Percentiles rank a stretch among this genome's conserved stretches.
Evolutionary conservation across 2,888 invertebrate genomes (phyloP).

Genomic region (Lymantria monacha): DNA sequence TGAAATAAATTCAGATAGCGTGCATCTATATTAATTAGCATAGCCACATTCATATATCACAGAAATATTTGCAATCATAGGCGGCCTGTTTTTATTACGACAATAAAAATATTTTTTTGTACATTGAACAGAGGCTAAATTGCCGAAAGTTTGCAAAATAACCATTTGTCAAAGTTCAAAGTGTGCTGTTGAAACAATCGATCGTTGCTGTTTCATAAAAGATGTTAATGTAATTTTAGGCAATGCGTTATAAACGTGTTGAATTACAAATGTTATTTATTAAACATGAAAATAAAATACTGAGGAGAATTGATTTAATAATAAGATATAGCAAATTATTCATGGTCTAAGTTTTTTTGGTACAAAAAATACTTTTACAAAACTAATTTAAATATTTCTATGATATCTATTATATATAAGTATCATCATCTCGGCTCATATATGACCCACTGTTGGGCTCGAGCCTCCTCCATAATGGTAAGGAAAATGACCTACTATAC

Average conservation of each 20-base stretch:
- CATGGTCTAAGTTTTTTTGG: no score
- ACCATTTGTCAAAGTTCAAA: not conserved
- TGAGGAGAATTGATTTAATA: not conserved
- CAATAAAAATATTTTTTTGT: not conserved
- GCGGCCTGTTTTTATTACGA: not conserved
- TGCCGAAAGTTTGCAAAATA: not conserved
- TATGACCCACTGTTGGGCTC: no score
- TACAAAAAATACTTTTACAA: no score
- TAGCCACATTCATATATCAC: no score
- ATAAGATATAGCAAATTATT: no score
- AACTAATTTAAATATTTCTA: no score
- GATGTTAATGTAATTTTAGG: slow-evolving; percentile 1
- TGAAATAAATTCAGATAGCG: no score
- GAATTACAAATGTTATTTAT: not conserved
- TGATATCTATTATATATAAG: no score
- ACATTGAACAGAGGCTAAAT: not conserved
- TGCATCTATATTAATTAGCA: no score
- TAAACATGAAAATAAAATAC: not conserved
- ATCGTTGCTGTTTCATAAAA: slow-evolving; percentile 1
- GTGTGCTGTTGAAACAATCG: slow-evolving; percentile 1
- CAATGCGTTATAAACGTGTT: not conserved
- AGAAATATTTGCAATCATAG: not conserved
- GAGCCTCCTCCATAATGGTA: no score
- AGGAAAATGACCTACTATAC: no score
- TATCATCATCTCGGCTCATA: no score